phyloP scores from a whole-genome alignment of 2,888 invertebrate genomes.

The Microplitis deprimator region DNA sequence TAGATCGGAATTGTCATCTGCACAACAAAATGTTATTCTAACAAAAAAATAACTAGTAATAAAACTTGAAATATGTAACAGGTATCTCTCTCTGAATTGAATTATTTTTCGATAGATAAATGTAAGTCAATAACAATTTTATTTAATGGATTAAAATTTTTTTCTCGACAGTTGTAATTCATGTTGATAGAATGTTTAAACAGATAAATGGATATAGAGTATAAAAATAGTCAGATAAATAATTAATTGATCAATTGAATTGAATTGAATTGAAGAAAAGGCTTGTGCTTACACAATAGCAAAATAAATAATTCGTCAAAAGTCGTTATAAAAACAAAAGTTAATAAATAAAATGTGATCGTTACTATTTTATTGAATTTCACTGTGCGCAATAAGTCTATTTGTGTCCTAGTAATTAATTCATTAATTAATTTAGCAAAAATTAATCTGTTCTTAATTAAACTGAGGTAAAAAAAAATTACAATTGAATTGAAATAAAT shows the following conservation, averaged over 20 bases:
- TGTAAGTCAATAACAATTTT: slow-evolving; percentile 22
- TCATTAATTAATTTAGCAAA: slow-evolving; percentile 50
- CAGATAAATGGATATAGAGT: not conserved
- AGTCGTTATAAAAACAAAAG: not conserved
- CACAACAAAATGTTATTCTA: slow-evolving; percentile 48
- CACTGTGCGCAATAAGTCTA: slow-evolving; percentile 50
- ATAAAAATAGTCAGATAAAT: not conserved
- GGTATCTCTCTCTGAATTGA: slow-evolving; percentile 49
- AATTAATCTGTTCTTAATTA: slow-evolving; percentile 59
- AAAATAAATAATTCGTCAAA: slow-evolving; percentile 23
- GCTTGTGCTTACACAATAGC: slow-evolving; percentile 13
- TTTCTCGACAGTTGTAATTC: not conserved
- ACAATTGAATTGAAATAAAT: not conserved
- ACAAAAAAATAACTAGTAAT: slow-evolving; percentile 11
- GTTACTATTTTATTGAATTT: slow-evolving; percentile 52
- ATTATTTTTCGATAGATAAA: slow-evolving; percentile 20
- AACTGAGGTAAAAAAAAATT: slow-evolving; percentile 34
- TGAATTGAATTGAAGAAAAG: slow-evolving; percentile 34
- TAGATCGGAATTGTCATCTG: slow-evolving; percentile 54
- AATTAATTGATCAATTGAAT: slow-evolving; percentile 29
- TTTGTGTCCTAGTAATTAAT: slow-evolving; percentile 51
- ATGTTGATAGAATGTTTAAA: not conserved
- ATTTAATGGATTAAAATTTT: slow-evolving; percentile 15
- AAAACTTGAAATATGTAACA: slow-evolving; percentile 47
- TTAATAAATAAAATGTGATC: slow-evolving; percentile 23